phyloP scores from a whole-genome alignment of 2,797 vertebrate species.

The Fistularia commersonii region DNA sequence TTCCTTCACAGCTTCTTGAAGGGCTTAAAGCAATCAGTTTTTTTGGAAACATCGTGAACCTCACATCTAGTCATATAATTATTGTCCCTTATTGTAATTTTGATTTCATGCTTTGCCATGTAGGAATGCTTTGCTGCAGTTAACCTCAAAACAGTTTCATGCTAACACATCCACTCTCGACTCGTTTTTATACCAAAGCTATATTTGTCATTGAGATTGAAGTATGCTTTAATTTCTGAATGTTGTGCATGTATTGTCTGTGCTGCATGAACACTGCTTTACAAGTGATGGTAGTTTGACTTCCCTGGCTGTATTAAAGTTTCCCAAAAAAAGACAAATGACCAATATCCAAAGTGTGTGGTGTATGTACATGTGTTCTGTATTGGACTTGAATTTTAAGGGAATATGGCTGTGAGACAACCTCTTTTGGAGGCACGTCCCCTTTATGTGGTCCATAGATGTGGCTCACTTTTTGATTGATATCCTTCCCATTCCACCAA shows the following conservation, averaged over 20 bases:
- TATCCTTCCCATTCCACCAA: slow-evolving; percentile 36
- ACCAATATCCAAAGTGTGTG: slow-evolving; percentile 49
- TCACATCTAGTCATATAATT: slow-evolving; percentile 33
- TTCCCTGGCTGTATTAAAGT: slow-evolving; percentile 23
- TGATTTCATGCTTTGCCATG: slow-evolving; percentile 28
- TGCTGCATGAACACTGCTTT: slow-evolving; percentile 19
- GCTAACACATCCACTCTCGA: slow-evolving; percentile 11
- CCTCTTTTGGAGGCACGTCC: slow-evolving; percentile 30
- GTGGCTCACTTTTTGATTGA: slow-evolving; percentile 35
- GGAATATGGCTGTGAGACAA: slow-evolving; percentile 8
- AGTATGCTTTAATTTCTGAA: slow-evolving; percentile 18
- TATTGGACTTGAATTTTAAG: slow-evolving; percentile 48
- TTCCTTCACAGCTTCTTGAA: slow-evolving; percentile 20
- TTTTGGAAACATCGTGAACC: slow-evolving; percentile 39
- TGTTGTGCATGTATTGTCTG: slow-evolving; percentile 20
- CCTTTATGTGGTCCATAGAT: slow-evolving; percentile 35
- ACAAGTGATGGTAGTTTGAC: slow-evolving; percentile 32
- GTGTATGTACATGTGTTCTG: slow-evolving; percentile 43
- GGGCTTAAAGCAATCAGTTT: slow-evolving; percentile 25
- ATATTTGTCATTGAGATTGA: slow-evolving; percentile 5
- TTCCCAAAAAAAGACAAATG: slow-evolving; percentile 46
- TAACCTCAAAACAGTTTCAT: slow-evolving; percentile 11
- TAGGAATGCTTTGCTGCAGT: slow-evolving; percentile 22
- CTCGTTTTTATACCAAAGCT: slow-evolving; percentile 15
- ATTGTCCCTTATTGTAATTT: slow-evolving; percentile 40